Conservation (phyloP, 1,140 invertebrate genomes). For the Melanaphis sacchari region DNA sequence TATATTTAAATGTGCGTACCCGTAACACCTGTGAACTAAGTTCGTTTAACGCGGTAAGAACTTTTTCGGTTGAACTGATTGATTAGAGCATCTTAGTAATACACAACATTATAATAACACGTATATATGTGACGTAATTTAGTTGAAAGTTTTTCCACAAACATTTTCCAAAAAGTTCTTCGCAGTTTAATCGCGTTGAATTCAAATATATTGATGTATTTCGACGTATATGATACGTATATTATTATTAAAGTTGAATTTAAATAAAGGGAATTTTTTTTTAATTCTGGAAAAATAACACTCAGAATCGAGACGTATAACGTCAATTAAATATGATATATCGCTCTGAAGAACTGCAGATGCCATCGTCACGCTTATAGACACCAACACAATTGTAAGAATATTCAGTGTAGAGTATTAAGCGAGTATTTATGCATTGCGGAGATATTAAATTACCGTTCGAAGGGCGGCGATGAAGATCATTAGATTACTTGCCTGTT, state of each 20-base stretch:
- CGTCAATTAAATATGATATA: constrained; percentile 28
- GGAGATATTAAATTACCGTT: constrained; percentile 12
- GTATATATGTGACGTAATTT: neutral
- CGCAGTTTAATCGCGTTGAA: neutral
- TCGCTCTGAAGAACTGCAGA: neutral
- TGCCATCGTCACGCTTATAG: neutral
- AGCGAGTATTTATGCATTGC: neutral
- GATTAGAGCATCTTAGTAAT: neutral
- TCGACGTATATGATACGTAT: too few species aligned
- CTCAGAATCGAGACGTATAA: neutral
- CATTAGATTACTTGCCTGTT: neutral
- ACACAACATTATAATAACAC: neutral
- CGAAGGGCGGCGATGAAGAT: neutral
- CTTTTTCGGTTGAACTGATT: neutral
- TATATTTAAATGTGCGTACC: neutral
- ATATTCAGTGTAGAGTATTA: neutral
- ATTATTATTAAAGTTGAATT: neutral
- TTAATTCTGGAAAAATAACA: neutral
- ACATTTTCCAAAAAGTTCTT: neutral
- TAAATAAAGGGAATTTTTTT: neutral
- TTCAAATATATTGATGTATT: neutral
- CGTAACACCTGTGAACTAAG: neutral
- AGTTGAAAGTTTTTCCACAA: constrained; percentile 15
- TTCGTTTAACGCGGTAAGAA: neutral
- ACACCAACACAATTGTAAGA: neutral